These are phyloP conservation scores for Monopterus albus DNA, from an alignment of 2,113 vertebrate species.

Conservation along the genomic window DNA sequence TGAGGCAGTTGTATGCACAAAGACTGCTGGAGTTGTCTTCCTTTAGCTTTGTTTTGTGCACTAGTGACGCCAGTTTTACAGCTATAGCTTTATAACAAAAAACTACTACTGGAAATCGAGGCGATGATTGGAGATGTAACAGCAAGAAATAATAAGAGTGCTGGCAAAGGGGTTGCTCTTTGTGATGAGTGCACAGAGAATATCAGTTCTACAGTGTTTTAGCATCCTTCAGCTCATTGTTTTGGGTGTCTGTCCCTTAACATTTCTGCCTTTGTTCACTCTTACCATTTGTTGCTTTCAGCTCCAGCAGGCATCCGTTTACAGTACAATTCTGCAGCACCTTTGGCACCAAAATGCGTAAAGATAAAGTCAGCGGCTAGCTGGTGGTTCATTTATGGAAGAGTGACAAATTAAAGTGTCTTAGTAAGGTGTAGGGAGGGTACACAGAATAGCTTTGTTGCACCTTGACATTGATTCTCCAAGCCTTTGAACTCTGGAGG, in stretches of 20 bases:
- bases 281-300: background rate
- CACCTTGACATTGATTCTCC: too few species aligned
- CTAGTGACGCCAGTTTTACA: background rate
- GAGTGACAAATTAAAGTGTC: too few species aligned
- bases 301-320: background rate
- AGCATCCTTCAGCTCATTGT: background rate
- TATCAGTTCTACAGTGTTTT: background rate
- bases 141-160: background rate
- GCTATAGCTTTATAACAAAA: background rate
- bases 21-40: conserved; percentile 23
- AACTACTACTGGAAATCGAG: background rate
- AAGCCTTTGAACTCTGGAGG: too few species aligned
- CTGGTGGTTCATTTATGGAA: too few species aligned
- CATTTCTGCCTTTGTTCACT: background rate
- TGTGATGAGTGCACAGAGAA: background rate
- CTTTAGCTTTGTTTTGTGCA: conserved; percentile 18
- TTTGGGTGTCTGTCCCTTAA: background rate
- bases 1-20: conserved; percentile 39
- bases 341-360: too few species aligned
- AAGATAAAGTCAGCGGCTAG: too few species aligned
- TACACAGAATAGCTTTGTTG: too few species aligned
- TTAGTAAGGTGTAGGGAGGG: too few species aligned
- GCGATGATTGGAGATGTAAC: background rate
- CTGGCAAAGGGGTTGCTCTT: too few species aligned
- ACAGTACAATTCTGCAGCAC: too few species aligned